These are phyloP conservation scores for Tauraco hartlaubi DNA, from an alignment of 2,797 vertebrate genomes.

Conservation along the genomic window DNA sequence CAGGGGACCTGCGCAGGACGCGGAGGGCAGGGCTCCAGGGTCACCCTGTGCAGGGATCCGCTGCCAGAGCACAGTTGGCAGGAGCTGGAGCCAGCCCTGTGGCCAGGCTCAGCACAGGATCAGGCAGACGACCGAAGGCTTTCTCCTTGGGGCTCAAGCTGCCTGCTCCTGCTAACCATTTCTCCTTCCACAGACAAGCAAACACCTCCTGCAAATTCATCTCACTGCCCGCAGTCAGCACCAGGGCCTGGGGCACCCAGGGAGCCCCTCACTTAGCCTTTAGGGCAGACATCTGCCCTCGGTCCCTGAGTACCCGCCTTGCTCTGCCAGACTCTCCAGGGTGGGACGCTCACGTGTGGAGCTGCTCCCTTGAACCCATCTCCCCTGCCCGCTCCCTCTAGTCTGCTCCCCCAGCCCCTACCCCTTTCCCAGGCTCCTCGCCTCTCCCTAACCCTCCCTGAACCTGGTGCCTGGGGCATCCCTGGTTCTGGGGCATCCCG, in stretches of 20 bases:
- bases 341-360: background rate
- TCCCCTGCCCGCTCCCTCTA: background rate
- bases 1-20: background rate
- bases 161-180: background rate
- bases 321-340: background rate
- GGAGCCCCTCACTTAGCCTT: background rate
- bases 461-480: background rate
- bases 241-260: fast-evolving
- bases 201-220: background rate
- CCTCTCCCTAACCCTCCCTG: background rate
- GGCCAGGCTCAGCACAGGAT: background rate
- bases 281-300: fast-evolving
- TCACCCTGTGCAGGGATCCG: fast-evolving
- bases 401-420: background rate
- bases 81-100: background rate
- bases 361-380: background rate
- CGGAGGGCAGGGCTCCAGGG: background rate
- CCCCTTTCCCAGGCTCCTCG: background rate
- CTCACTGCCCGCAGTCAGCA: background rate
- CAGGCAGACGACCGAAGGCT: background rate
- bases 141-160: background rate
- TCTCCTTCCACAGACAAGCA: background rate
- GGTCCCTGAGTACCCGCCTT: fast-evolving
- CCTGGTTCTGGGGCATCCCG: background rate
- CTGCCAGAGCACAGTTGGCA: background rate